These are phyloP conservation scores for Azemiops feae DNA, from an alignment of 2,113 vertebrate species.

Conservation along the genomic window DNA sequence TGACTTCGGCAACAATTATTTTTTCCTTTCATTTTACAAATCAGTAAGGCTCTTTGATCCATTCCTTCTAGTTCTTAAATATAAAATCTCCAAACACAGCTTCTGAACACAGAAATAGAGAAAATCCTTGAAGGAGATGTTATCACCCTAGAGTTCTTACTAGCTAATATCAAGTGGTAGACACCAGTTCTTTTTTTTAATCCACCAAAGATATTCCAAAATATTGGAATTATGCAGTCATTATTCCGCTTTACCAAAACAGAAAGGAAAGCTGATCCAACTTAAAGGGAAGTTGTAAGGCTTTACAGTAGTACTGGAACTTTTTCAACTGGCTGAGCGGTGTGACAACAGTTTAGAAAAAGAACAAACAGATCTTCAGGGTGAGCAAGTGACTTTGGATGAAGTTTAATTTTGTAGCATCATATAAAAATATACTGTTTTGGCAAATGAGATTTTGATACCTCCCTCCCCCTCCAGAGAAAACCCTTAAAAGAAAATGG, in stretches of 20 bases:
- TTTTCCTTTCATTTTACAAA: not conserved
- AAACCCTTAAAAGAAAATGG: not conserved
- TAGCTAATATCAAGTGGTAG: not conserved
- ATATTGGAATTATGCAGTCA: not conserved
- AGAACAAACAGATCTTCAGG: not conserved
- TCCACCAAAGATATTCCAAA: not conserved
- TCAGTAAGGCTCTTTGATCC: not conserved
- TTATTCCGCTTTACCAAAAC: not conserved
- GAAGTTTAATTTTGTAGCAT: not conserved
- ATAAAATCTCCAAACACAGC: not conserved
- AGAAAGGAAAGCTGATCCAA: not conserved
- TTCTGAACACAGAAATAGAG: not conserved
- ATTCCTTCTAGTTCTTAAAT: not conserved
- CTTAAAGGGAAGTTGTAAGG: not conserved
- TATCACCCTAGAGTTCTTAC: not conserved
- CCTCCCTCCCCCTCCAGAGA: not conserved
- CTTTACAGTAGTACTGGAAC: not conserved
- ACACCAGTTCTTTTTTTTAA: not conserved
- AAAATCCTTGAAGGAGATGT: not conserved
- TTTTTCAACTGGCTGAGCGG: not conserved
- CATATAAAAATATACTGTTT: not conserved
- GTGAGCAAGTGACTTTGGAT: not conserved
- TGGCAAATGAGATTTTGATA: not conserved
- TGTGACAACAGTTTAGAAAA: not conserved
- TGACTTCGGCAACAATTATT: not conserved